These are phyloP conservation scores for Parnassius glacialis DNA, from an alignment of 2,888 invertebrate genomes.

Conservation along the genomic window DNA sequence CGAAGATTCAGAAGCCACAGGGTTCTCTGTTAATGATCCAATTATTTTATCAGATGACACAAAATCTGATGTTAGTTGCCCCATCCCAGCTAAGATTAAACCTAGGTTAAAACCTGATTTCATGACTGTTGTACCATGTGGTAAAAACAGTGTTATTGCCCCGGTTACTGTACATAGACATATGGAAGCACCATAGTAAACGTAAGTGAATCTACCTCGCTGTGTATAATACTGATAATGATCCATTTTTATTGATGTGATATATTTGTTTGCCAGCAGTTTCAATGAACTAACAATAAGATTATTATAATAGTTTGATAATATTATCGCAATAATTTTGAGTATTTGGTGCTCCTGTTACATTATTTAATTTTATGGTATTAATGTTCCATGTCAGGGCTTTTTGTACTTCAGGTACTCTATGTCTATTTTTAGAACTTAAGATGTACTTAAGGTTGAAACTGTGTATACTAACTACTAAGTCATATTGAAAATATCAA, in stretches of 20 bases:
- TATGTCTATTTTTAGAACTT: slow-evolving; percentile 18
- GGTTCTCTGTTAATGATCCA: slow-evolving; percentile 86
- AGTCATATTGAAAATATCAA: slow-evolving; percentile 18
- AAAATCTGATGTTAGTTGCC: slow-evolving; percentile 80
- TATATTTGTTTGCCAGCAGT: slow-evolving; percentile 35
- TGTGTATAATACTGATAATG: slow-evolving; percentile 32
- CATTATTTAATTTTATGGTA: slow-evolving; percentile 26
- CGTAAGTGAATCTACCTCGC: slow-evolving; percentile 54
- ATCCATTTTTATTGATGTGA: slow-evolving; percentile 33
- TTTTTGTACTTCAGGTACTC: slow-evolving; percentile 19
- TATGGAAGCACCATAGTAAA: slow-evolving; percentile 87
- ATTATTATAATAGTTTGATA: slow-evolving; percentile 20
- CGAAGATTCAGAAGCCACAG: slow-evolving; percentile 92
- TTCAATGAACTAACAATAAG: slow-evolving; percentile 16
- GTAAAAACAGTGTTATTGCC: slow-evolving; percentile 84
- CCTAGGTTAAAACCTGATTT: slow-evolving; percentile 65
- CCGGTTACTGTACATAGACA: slow-evolving; percentile 94
- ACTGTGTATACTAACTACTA: slow-evolving; percentile 24
- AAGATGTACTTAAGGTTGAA: slow-evolving; percentile 23
- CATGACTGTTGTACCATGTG: slow-evolving; percentile 76
- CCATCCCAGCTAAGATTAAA: slow-evolving; percentile 74
- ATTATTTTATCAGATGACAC: slow-evolving; percentile 78
- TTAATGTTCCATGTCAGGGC: slow-evolving; percentile 19
- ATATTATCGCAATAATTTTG: slow-evolving; percentile 24
- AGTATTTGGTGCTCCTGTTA: slow-evolving; percentile 33